A percentile compares a stretch with the other conserved stretches of the same genome.
phyloP scores from a whole-genome alignment of 1,140 invertebrate species.

The Micrasema minimum region DNA sequence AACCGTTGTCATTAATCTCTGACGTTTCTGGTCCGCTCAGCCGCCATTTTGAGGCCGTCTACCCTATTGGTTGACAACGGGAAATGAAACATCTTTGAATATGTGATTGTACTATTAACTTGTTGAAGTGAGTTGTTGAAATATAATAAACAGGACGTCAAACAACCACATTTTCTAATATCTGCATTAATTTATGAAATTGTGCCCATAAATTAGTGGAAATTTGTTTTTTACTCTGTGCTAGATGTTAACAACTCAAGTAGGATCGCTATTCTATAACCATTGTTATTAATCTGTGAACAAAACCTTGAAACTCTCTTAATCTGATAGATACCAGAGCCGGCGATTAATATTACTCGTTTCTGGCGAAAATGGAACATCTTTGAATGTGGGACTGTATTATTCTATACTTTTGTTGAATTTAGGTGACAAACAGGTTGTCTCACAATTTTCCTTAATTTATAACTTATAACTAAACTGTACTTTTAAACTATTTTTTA shows the following conservation, averaged over 20 bases:
- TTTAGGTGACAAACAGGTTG: background rate
- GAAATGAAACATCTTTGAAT: conserved; percentile 30
- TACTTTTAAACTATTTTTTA: no score
- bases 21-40: background rate
- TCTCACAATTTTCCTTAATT: no score
- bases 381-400: conserved; percentile 17
- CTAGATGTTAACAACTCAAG: conserved; percentile 11
- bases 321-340: no score
- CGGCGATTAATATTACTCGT: no score
- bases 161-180: no score
- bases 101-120: conserved; percentile 12
- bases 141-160: background rate
- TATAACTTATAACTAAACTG: no score
- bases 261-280: conserved; percentile 21
- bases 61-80: conserved; percentile 25
- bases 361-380: conserved; percentile 33
- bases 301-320: conserved; percentile 22
- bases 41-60: conserved; percentile 31
- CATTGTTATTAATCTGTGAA: conserved; percentile 32
- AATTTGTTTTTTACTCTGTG: conserved; percentile 17
- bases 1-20: conserved; percentile 34
- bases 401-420: no score
- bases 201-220: conserved; percentile 19
- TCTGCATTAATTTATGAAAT: conserved; percentile 29
- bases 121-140: no score